phyloP scores from a whole-genome alignment of 1,140 invertebrate species.

The Acromyrmex echinatior region DNA sequence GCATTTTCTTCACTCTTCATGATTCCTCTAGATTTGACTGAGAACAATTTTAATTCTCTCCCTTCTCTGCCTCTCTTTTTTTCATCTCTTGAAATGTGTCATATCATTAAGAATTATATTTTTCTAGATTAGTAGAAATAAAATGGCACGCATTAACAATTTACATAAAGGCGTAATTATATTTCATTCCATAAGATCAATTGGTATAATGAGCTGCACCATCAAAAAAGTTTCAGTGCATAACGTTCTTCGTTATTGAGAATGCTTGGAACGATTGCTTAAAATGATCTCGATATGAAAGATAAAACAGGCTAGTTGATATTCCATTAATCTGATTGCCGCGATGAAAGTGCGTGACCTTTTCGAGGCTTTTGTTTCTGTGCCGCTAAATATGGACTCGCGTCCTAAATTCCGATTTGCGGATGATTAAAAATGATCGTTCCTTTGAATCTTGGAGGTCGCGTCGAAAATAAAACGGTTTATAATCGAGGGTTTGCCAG shows the following conservation, averaged over 20 bases:
- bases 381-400: conserved; percentile 66
- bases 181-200: background rate
- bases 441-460: background rate
- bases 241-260: background rate
- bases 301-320: conserved; percentile 62
- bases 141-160: background rate
- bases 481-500: conserved; percentile 8
- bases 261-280: background rate
- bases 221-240: background rate
- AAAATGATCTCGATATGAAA: background rate
- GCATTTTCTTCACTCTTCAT: background rate
- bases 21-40: background rate
- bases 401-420: conserved; percentile 65
- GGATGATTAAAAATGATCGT: background rate
- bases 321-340: conserved; percentile 77
- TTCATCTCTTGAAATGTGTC: background rate
- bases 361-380: conserved; percentile 61
- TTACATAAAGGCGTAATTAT: background rate
- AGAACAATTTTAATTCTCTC: conserved; percentile 1
- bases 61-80: background rate
- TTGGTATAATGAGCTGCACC: background rate
- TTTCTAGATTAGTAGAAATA: background rate
- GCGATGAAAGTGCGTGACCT: conserved; percentile 70
- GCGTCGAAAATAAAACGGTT: conserved; percentile 16
- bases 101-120: background rate